Conservation (phyloP, 2,113 vertebrate species). For the Tinamus guttatus region DNA sequence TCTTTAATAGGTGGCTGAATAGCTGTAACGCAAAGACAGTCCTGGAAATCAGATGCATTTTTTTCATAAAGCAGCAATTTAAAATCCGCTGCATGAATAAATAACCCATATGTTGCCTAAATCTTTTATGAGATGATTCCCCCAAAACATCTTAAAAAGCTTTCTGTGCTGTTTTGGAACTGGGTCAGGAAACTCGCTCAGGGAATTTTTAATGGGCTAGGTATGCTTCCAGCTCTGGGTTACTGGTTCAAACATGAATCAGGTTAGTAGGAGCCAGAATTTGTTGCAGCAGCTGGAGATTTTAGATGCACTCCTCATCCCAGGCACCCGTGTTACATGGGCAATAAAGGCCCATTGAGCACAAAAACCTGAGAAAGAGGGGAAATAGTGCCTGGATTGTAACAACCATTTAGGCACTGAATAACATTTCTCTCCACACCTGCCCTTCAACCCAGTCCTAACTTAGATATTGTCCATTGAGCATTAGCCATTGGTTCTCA, state of each 20-base stretch:
- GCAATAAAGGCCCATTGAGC: accelerated
- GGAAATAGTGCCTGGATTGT: background rate
- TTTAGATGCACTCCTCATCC: background rate
- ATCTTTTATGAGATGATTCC: conserved; percentile 64
- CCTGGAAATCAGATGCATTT: background rate
- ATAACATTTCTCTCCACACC: background rate
- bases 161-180: conserved; percentile 59
- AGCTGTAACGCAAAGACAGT: background rate
- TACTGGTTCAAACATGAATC: conserved; percentile 50
- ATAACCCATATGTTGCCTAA: conserved; percentile 65
- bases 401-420: background rate
- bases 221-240: conserved; percentile 51
- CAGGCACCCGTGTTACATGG: background rate
- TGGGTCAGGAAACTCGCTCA: conserved; percentile 41
- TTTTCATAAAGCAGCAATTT: conserved; percentile 28
- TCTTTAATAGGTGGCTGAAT: background rate
- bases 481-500: no score
- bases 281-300: background rate
- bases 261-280: conserved; percentile 45
- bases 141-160: conserved; percentile 36
- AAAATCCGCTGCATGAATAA: conserved; percentile 14
- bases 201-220: conserved; percentile 58
- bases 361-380: background rate
- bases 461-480: background rate
- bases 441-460: background rate